Percentiles rank a stretch among this genome's conserved stretches.
These are phyloP conservation scores for Druon quercuslanigerum DNA, from an alignment of 1,140 invertebrate species.

Conservation along the genomic window DNA sequence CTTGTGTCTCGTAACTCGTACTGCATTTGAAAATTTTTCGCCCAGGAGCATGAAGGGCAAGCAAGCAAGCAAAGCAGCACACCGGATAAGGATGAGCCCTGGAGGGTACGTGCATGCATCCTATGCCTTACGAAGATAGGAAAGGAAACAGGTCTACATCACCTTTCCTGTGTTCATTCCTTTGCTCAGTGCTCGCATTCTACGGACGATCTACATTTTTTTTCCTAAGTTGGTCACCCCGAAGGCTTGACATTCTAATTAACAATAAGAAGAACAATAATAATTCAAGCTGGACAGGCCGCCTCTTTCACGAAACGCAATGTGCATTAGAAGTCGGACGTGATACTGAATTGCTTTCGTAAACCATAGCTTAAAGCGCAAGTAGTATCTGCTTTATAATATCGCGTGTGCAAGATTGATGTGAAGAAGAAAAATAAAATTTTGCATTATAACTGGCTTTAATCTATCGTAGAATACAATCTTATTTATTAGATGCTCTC, in stretches of 20 bases:
- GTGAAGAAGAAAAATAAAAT: no score
- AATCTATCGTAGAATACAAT: no score
- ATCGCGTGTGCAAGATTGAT: no score
- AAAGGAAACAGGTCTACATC: conserved; percentile 7
- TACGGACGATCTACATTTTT: background rate
- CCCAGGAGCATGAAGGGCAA: conserved; percentile 27
- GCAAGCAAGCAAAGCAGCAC: background rate
- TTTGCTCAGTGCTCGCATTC: conserved; percentile 10
- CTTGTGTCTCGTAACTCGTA: conserved; percentile 26
- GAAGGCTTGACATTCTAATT: conserved; percentile 17
- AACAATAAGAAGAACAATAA: conserved; percentile 30
- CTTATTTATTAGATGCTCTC: no score
- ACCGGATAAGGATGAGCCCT: conserved; percentile 21
- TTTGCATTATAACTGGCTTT: no score
- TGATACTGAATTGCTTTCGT: no score
- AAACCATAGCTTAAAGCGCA: no score
- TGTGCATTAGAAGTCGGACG: no score
- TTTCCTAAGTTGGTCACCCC: background rate
- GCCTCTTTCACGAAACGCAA: background rate
- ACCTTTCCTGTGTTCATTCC: background rate
- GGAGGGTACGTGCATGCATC: conserved; percentile 21
- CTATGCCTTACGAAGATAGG: conserved; percentile 9
- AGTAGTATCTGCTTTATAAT: no score
- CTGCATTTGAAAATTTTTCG: conserved; percentile 24
- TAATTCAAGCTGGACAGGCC: conserved; percentile 15